These are phyloP conservation scores for Dipodomys merriami DNA, from an alignment of 2,113 vertebrate genomes.

Conservation along the genomic window DNA sequence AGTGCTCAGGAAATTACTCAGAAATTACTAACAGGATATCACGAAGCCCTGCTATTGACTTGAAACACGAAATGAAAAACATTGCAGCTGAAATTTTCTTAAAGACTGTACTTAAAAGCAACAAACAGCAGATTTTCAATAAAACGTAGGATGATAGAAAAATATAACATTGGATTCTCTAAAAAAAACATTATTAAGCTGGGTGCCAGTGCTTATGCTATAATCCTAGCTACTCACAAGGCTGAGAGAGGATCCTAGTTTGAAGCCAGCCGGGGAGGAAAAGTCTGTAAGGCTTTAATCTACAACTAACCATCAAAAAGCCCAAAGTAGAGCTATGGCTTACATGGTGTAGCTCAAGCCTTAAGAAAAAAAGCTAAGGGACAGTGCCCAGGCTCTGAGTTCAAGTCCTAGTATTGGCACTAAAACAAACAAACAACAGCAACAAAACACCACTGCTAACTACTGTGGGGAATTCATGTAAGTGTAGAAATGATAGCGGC, in stretches of 20 bases:
- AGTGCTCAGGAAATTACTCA: constrained; percentile 51
- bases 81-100: neutral
- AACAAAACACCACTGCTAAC: neutral
- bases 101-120: neutral
- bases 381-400: too few species aligned
- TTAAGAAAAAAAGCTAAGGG: too few species aligned
- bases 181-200: neutral
- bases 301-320: too few species aligned
- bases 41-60: neutral
- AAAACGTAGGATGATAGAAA: constrained; percentile 37
- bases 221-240: too few species aligned
- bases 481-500: neutral
- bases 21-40: constrained; percentile 16
- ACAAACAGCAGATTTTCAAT: neutral
- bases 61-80: constrained; percentile 13
- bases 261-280: too few species aligned
- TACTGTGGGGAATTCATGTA: neutral
- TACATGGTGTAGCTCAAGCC: too few species aligned
- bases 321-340: too few species aligned
- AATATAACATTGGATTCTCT: neutral
- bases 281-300: too few species aligned
- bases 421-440: too few species aligned
- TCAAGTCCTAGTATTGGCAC: too few species aligned
- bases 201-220: too few species aligned
- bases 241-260: too few species aligned